Conservation (phyloP, 2,797 vertebrate species). For the Anomalospiza imberbis region DNA sequence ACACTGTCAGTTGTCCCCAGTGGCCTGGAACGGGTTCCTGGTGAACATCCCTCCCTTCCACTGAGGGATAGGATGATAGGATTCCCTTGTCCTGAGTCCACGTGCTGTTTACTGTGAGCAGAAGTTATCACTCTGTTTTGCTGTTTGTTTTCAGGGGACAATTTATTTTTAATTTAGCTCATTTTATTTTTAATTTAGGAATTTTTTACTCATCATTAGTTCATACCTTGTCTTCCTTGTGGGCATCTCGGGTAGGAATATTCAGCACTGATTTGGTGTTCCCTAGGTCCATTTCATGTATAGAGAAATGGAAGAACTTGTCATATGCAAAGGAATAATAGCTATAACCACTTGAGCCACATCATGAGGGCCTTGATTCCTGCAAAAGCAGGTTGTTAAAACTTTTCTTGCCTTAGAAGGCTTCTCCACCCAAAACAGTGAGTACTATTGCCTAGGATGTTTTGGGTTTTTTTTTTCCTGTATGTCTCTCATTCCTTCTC, state of each 20-base stretch:
- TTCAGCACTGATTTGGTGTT: neutral
- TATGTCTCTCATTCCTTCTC: neutral
- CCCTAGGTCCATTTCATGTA: neutral
- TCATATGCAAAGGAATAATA: neutral
- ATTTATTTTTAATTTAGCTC: neutral
- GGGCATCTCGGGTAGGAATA: neutral
- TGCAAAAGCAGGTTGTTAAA: neutral
- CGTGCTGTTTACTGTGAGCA: neutral
- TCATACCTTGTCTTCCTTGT: neutral
- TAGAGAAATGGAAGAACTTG: neutral
- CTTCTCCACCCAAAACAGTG: neutral
- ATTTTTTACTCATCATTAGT: neutral
- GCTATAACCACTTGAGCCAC: neutral
- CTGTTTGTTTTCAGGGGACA: neutral
- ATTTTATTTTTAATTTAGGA: neutral
- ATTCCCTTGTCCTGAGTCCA: neutral
- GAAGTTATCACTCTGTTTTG: neutral
- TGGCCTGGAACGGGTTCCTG: neutral
- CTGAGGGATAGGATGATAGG: neutral
- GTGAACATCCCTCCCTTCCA: neutral
- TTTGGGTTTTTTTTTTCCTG: too few species aligned
- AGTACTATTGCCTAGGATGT: neutral
- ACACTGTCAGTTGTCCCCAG: neutral
- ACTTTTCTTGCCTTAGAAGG: neutral
- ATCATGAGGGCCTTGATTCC: neutral